phyloP scores from a whole-genome alignment of 2,888 invertebrate genomes.

The Deilephila porcellus region DNA sequence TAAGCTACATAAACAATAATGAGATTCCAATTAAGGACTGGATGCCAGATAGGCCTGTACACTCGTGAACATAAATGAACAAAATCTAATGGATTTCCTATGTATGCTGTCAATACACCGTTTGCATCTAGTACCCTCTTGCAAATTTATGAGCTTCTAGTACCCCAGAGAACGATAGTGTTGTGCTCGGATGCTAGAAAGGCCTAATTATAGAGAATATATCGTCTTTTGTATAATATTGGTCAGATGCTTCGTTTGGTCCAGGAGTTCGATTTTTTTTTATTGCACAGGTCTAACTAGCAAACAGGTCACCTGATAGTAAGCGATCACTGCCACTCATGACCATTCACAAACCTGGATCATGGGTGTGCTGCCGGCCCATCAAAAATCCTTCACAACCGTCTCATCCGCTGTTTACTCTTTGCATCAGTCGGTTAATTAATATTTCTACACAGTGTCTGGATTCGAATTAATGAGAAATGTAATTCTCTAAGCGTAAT shows the following conservation, averaged over 20 bases:
- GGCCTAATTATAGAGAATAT: too few species aligned
- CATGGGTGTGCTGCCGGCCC: too few species aligned
- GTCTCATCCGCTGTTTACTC: constrained; percentile 21
- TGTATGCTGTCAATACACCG: constrained; percentile 7
- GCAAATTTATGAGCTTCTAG: neutral
- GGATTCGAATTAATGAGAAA: constrained; percentile 55
- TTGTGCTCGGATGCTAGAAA: neutral
- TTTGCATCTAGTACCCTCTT: neutral
- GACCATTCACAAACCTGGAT: too few species aligned
- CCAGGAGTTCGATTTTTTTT: neutral
- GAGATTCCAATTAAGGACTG: neutral
- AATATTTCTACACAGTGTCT: constrained; percentile 59
- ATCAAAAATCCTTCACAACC: neutral
- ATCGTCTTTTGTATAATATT: too few species aligned
- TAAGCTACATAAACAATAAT: neutral
- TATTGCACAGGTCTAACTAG: too few species aligned
- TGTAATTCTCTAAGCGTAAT: constrained; percentile 52
- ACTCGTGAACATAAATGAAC: neutral
- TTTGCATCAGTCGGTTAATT: constrained; percentile 52
- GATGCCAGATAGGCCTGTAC: neutral
- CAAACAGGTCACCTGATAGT: too few species aligned
- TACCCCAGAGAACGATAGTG: neutral
- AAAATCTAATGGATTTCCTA: constrained; percentile 23
- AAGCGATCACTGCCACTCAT: too few species aligned
- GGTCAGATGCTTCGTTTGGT: too few species aligned